Evolutionary conservation across 1,140 invertebrate species (phyloP), one percentile per base, ranked within the genome.

Genomic region (Drosophila ironensis): DNA sequence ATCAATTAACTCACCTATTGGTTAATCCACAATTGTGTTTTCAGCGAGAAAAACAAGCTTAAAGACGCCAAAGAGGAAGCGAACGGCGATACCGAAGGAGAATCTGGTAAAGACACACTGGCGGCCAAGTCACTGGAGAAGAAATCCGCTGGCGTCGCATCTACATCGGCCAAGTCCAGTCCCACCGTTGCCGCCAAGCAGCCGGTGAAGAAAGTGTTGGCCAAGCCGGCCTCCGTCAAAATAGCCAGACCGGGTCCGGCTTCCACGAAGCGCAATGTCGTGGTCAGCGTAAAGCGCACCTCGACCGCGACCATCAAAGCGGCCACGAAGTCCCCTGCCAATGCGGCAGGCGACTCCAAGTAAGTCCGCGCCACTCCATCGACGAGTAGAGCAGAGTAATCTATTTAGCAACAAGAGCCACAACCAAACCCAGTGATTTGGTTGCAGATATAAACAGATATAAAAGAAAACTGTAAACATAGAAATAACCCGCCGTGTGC

Each of bases 41-140:
- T 0, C 28, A 89, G 88, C 46, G 88, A 89, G 48, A 89, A 89
- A 59, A 73, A 74, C 46, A 89, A 89, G 63, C 37, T 42, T 0
- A 87, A 80, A 63, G 80, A 86, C 37, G 60, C 61, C 11, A 78
- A 84, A 38, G 82, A 86, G 38, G 81, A 75, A 19, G 22, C 69
- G 5, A 72, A 75, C 47, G 75, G 71, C 37, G 53, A 48, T 45
- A 64, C 30, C 3, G 70, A 68, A 7, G 69, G 80, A 25, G 48
- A 42, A 12, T 14, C 19, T n/a, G 2, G 12, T 27, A 82, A 67
- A 14, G 87, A 84, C 4, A 51, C 72, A 5, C 8, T 54, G 2
- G 44, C 44, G 8, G 14, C 16, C 38, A 84, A 78, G 22, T 2
- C 53, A 9, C 5, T 45, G 14, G 76, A 87, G 28, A 76, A 82